phyloP scores from a whole-genome alignment of 2,113 vertebrate species.

The Cettia cetti region DNA sequence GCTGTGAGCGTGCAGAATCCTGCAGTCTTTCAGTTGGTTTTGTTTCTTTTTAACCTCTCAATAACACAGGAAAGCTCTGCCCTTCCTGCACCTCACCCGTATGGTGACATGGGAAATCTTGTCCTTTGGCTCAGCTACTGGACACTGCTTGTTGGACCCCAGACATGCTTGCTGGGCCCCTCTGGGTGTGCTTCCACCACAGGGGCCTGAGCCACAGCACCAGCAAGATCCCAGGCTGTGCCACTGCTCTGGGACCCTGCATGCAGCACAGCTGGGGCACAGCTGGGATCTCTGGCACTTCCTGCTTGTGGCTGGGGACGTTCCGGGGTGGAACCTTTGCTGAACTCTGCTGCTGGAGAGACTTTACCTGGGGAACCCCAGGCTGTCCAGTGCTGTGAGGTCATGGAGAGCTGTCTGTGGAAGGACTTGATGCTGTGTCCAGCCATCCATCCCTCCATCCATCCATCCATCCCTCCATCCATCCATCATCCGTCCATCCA shows the following conservation, averaged over 20 bases:
- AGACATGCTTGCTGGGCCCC: neutral
- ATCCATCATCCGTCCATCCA: too few species aligned
- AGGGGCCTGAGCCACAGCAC: neutral
- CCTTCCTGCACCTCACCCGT: neutral
- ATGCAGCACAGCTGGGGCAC: neutral
- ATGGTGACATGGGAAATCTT: neutral
- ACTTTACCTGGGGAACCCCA: neutral
- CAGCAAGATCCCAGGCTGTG: neutral
- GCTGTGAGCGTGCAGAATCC: neutral
- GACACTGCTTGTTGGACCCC: accelerated
- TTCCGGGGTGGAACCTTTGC: neutral
- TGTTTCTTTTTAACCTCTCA: neutral
- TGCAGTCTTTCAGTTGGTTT: neutral
- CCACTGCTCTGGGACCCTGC: neutral
- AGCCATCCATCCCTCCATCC: neutral
- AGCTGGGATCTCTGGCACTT: neutral
- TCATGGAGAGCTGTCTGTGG: neutral
- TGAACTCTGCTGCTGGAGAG: neutral
- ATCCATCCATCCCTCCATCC: too few species aligned
- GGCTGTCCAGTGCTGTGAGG: neutral
- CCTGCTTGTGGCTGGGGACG: accelerated
- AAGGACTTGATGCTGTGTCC: neutral
- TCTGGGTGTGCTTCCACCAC: neutral
- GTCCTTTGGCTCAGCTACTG: neutral
- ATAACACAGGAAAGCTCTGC: neutral